These are phyloP conservation scores for Philonicus albiceps DNA, from an alignment of 2,888 invertebrate genomes.

Conservation along the genomic window DNA sequence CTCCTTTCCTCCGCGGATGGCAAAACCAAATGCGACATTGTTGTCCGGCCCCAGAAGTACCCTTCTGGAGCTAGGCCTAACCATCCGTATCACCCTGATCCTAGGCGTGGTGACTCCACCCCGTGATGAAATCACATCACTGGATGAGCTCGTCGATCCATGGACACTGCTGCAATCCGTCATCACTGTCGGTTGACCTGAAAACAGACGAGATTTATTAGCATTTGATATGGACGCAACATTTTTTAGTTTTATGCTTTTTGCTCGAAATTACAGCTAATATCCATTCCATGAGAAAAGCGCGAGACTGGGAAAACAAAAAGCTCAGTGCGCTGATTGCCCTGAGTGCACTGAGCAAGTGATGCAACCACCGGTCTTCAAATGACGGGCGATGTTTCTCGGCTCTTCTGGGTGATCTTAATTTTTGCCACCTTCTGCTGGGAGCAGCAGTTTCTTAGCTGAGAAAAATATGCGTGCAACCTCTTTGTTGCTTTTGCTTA, in stretches of 20 bases:
- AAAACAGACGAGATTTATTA: not conserved
- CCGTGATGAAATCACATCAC: slow-evolving; percentile 62
- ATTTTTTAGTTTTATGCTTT: not conserved
- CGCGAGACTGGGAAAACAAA: not conserved
- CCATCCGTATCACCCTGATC: slow-evolving; percentile 68
- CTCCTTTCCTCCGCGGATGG: slow-evolving; percentile 85
- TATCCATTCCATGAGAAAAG: slow-evolving; percentile 21
- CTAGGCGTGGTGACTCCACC: slow-evolving; percentile 63
- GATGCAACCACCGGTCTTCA: not conserved
- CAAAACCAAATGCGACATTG: slow-evolving; percentile 79
- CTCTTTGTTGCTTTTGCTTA: not conserved
- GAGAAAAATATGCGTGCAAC: not conserved
- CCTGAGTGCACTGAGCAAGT: not conserved
- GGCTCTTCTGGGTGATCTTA: not conserved
- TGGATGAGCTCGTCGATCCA: slow-evolving; percentile 61
- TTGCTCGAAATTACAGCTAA: slow-evolving; percentile 1
- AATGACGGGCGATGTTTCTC: not conserved
- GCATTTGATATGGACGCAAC: slow-evolving; percentile 17
- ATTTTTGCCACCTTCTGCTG: not conserved
- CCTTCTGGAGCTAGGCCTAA: slow-evolving; percentile 65
- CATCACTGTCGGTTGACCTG: slow-evolving; percentile 46
- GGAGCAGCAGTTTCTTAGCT: not conserved
- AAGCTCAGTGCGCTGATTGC: not conserved
- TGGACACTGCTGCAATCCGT: slow-evolving; percentile 62
- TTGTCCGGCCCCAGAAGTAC: slow-evolving; percentile 65